Percentiles rank a stretch among this genome's conserved stretches.
phyloP scores from a whole-genome alignment of 2,888 invertebrate species.

The Ophion costatus region DNA sequence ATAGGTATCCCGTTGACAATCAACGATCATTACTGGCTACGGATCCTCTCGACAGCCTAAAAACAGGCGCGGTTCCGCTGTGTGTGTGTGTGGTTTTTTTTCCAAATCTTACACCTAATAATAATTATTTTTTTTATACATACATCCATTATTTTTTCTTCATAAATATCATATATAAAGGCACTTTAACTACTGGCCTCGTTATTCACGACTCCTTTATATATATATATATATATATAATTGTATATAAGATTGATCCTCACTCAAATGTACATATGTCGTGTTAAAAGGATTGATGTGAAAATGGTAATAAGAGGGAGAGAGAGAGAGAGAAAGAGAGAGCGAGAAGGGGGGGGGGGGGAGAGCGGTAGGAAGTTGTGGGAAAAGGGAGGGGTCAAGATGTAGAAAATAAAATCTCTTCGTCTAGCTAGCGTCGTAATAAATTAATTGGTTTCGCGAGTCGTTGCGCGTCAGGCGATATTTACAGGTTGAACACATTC shows the following conservation, averaged over 20 bases:
- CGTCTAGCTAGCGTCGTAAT: slow-evolving; percentile 73
- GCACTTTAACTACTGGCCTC: slow-evolving; percentile 80
- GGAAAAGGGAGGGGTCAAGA: slow-evolving; percentile 26
- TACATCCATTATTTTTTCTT: slow-evolving; percentile 25
- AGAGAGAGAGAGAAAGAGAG: neutral
- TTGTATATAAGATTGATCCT: slow-evolving; percentile 56
- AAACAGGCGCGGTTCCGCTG: slow-evolving; percentile 44
- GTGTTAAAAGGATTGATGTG: slow-evolving; percentile 20
- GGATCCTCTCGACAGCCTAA: slow-evolving; percentile 53
- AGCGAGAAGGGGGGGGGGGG: too few species aligned
- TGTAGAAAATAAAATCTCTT: slow-evolving; percentile 67
- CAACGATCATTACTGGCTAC: slow-evolving; percentile 64
- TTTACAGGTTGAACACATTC: slow-evolving; percentile 79
- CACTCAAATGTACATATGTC: slow-evolving; percentile 57
- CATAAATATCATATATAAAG: slow-evolving; percentile 72
- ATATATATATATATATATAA: slow-evolving; percentile 51
- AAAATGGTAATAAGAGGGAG: slow-evolving; percentile 6
- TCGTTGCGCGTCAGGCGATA: slow-evolving; percentile 68
- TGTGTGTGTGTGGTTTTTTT: slow-evolving; percentile 2
- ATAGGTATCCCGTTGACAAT: slow-evolving; percentile 52
- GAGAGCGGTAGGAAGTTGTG: too few species aligned
- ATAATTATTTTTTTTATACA: slow-evolving; percentile 34
- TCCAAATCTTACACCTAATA: slow-evolving; percentile 13
- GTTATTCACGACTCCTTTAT: slow-evolving; percentile 72
- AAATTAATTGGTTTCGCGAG: slow-evolving; percentile 75